Evolutionary conservation across 1,140 invertebrate species (phyloP).

Genomic region (Phymastichus coffea): DNA sequence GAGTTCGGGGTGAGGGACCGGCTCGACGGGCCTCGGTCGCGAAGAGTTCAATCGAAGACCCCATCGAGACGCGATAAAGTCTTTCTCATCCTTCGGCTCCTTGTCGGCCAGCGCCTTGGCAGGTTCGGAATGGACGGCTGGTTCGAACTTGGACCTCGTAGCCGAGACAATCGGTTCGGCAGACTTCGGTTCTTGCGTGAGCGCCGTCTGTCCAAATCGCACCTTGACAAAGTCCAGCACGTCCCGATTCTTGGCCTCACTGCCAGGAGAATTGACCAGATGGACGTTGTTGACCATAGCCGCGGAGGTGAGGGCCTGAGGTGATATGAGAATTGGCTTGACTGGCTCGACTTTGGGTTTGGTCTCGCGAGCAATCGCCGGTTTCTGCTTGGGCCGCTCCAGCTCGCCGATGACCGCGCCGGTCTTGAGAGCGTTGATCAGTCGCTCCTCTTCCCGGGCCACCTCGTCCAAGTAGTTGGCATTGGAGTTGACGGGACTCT

Average conservation of each 20-base stretch:
- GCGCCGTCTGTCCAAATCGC: conserved; percentile 61
- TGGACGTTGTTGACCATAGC: conserved; percentile 45
- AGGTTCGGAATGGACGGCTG: conserved; percentile 27
- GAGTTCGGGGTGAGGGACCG: conserved; percentile 68
- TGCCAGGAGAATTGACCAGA: conserved; percentile 24
- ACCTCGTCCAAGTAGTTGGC: conserved; percentile 62
- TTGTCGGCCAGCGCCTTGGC: conserved; percentile 6
- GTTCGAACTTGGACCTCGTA: conserved; percentile 45
- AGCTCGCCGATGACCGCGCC: conserved; percentile 67
- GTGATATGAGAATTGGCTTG: conserved; percentile 45
- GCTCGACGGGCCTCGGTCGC: conserved; percentile 46
- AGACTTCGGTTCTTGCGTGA: too few species aligned
- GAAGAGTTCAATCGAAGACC: conserved; percentile 45
- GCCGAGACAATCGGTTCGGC: conserved; percentile 43
- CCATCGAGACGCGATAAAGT: conserved; percentile 53
- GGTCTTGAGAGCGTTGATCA: conserved; percentile 76
- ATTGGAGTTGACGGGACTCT: conserved; percentile 26
- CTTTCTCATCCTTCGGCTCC: conserved; percentile 51
- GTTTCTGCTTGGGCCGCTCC: conserved; percentile 38
- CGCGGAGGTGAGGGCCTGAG: conserved; percentile 38
- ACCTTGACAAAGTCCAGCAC: conserved; percentile 65
- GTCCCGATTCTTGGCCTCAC: conserved; percentile 35
- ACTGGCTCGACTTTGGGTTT: conserved; percentile 46
- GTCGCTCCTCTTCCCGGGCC: conserved; percentile 74
- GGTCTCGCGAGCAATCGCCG: conserved; percentile 42